phyloP scores from a whole-genome alignment of 1,140 invertebrate species.

The Asbolus verrucosus region DNA sequence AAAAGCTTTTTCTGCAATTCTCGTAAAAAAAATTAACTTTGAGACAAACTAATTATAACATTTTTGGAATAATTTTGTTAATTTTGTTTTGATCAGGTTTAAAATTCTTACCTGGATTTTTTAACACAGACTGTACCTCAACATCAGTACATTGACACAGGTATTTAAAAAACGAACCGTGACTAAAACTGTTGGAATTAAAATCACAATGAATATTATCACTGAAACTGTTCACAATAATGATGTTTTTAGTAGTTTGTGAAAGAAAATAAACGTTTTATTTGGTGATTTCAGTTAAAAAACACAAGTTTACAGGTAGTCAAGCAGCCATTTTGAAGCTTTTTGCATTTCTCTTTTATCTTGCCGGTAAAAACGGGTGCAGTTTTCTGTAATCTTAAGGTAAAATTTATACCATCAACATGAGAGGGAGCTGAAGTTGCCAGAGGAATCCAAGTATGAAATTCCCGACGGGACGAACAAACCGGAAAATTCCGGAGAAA shows the following conservation, averaged over 20 bases:
- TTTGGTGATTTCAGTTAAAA: slow-evolving; percentile 25
- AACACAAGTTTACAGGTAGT: slow-evolving; percentile 40
- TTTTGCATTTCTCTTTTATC: slow-evolving; percentile 31
- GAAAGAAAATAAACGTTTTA: slow-evolving; percentile 23
- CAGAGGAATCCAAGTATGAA: no score
- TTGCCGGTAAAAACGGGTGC: not conserved
- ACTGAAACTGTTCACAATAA: slow-evolving; percentile 11
- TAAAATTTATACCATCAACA: no score
- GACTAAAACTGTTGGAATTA: slow-evolving; percentile 40
- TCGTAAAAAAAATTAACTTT: no score
- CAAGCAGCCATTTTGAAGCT: slow-evolving; percentile 51
- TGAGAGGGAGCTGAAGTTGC: no score
- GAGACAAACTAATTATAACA: not conserved
- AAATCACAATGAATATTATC: slow-evolving; percentile 20
- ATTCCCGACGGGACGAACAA: no score
- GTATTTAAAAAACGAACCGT: slow-evolving; percentile 39
- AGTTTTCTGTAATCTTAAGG: not conserved
- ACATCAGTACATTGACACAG: slow-evolving; percentile 54
- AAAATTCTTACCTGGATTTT: slow-evolving; percentile 21
- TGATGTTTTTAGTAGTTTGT: slow-evolving; percentile 8
- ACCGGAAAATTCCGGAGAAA: no score
- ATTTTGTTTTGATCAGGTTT: slow-evolving; percentile 30
- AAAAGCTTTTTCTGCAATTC: no score
- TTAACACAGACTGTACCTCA: slow-evolving; percentile 49
- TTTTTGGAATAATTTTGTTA: slow-evolving; percentile 41